Evolutionary conservation across 2,888 invertebrate species (phyloP), one percentile per base, ranked within the genome.

Genomic region (Ophion ventricosus): DNA sequence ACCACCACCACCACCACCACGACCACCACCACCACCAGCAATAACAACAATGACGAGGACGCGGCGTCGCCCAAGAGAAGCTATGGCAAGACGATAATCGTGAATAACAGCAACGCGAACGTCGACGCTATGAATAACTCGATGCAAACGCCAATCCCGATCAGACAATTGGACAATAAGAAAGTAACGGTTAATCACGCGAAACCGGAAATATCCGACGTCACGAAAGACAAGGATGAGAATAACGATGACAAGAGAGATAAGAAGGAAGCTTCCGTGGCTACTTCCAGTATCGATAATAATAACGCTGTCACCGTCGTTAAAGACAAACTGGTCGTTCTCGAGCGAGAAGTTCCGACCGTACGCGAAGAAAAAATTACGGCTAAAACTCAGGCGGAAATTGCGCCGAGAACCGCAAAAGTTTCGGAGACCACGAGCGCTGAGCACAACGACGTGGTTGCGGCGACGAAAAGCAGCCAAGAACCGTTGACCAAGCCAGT

Each of bases 41-140:
- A 4, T 87, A 57, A 90, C 91, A 77, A 89, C 90, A 91, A 91
- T 86, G 91, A 90, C 74, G 90, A 88, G 82, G 90, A 90, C 23
- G 76, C 88, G 40, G 91, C 91, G 20, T 84, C 90, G 14, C 81
- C 87, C 26, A 84, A 85, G 49, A 89, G 88, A 20, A 88, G 85
- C 57, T 75, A 72, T n/a, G 63, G 17, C 35, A 84, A 74, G 11
- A 26, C 35, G n/a, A 2, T 43, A 0, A 26, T 72, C 23, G 80
- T 81, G 1, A 80, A 20, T 11, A 80, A 74, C 61, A 79, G 70
- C 23, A 76, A 56, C 54, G 59, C 29, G 17, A 72, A 29, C 4
- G 3, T 61, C 25, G 81, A 81, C 0, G 20, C 11, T 0, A 56
- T 40, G 5, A 66, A 43, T 26, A 81, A 78, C 64, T 40, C 20